These are phyloP conservation scores for Uria lomvia DNA, from an alignment of 2,113 vertebrate species.

Conservation along the genomic window DNA sequence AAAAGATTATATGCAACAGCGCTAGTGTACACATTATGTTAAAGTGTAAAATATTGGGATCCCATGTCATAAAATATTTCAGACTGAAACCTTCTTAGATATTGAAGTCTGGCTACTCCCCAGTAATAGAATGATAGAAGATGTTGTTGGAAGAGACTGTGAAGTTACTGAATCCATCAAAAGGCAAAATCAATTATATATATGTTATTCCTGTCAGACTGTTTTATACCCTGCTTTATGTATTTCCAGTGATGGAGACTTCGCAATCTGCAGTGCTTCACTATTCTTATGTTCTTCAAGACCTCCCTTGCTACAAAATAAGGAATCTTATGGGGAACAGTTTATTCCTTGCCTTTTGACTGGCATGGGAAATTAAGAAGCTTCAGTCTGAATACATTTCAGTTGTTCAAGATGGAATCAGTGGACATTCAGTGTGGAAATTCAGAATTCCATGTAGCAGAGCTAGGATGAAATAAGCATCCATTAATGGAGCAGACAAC, in stretches of 20 bases:
- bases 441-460: background rate
- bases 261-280: background rate
- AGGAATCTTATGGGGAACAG: background rate
- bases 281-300: background rate
- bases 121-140: background rate
- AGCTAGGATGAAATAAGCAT: background rate
- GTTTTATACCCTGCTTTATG: background rate
- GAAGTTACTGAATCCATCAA: background rate
- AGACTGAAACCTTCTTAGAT: background rate
- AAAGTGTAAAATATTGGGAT: background rate
- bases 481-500: background rate
- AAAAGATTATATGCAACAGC: background rate
- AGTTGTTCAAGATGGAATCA: background rate
- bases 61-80: background rate
- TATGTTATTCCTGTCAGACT: background rate
- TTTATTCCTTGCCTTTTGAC: background rate
- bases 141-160: background rate
- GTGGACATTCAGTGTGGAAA: background rate
- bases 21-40: background rate
- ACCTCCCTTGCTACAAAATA: background rate
- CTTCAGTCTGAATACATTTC: background rate
- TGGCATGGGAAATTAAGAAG: background rate
- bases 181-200: background rate
- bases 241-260: background rate
- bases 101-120: background rate